These are phyloP conservation scores for Neogale vison DNA, from an alignment of 2,113 vertebrate genomes.

Conservation along the genomic window DNA sequence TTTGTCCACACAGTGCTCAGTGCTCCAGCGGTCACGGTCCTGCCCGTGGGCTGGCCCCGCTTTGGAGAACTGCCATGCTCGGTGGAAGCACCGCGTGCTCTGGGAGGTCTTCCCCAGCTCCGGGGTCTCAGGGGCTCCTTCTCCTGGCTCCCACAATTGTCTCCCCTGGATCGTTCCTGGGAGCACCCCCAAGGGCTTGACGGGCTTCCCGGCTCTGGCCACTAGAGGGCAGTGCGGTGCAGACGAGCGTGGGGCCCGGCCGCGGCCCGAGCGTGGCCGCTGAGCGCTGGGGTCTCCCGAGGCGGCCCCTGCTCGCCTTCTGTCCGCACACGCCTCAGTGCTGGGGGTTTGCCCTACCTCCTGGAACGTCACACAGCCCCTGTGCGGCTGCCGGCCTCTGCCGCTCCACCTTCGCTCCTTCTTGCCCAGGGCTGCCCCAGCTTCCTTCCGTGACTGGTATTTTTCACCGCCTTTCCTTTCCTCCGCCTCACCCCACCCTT, in stretches of 20 bases:
- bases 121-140: fast-evolving
- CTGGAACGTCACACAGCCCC: background rate
- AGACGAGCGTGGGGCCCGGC: fast-evolving
- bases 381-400: background rate
- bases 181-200: background rate
- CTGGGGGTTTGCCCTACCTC: fast-evolving
- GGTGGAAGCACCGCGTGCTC: background rate
- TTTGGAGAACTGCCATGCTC: background rate
- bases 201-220: background rate
- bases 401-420: background rate
- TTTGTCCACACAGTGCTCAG: fast-evolving
- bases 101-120: background rate
- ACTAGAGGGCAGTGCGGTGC: constrained; percentile 70
- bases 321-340: no score
- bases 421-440: background rate
- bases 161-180: background rate
- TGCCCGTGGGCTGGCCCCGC: background rate
- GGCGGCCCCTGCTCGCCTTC: background rate
- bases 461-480: background rate
- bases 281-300: background rate
- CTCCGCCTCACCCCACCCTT: background rate
- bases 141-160: fast-evolving
- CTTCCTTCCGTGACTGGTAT: background rate
- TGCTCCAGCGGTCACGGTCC: background rate
- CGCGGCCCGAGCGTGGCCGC: fast-evolving